These are phyloP conservation scores for Sycophila texana DNA, from an alignment of 2,888 invertebrate species.

Conservation along the genomic window DNA sequence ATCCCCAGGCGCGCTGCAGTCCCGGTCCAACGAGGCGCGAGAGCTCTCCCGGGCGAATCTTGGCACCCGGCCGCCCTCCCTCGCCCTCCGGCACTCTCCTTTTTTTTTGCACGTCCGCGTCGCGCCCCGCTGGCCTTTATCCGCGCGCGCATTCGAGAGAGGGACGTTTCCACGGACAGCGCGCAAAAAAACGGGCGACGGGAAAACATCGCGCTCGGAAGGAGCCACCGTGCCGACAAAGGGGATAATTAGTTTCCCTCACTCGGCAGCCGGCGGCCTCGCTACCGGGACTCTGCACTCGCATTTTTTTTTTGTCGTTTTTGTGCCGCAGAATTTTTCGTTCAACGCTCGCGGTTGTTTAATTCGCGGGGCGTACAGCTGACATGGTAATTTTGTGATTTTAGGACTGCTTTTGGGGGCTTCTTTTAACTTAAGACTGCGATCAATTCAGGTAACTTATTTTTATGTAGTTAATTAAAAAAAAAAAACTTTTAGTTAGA, in stretches of 20 bases:
- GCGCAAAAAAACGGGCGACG: neutral
- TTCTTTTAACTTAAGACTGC: too few relatives aligned
- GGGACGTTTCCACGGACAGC: slow-evolving; percentile 20
- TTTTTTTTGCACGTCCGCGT: neutral
- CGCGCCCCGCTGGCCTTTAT: slow-evolving; percentile 3
- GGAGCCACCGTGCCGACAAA: slow-evolving; percentile 4
- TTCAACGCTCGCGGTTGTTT: neutral
- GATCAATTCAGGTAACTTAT: too few relatives aligned
- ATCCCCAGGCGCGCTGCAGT: neutral
- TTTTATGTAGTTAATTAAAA: too few relatives aligned
- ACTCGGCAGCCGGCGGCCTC: too few relatives aligned
- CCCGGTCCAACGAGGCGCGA: neutral
- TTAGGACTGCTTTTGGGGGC: too few relatives aligned
- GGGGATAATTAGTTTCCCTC: slow-evolving; percentile 41
- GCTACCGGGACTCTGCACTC: too few relatives aligned
- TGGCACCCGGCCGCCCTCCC: slow-evolving; percentile 16
- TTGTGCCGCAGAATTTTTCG: neutral
- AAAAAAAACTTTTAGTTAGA: too few relatives aligned
- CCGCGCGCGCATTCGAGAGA: slow-evolving; percentile 21
- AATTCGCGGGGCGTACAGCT: neutral
- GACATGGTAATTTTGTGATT: too few relatives aligned
- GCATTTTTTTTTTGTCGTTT: neutral
- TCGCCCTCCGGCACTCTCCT: neutral
- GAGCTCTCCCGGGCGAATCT: slow-evolving; percentile 21
- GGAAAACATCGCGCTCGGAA: slow-evolving; percentile 3